A percentile compares a stretch with the other conserved stretches of the same genome.
Conservation (phyloP, 2,113 vertebrate genomes). For the Hippocampus mohnikei region DNA sequence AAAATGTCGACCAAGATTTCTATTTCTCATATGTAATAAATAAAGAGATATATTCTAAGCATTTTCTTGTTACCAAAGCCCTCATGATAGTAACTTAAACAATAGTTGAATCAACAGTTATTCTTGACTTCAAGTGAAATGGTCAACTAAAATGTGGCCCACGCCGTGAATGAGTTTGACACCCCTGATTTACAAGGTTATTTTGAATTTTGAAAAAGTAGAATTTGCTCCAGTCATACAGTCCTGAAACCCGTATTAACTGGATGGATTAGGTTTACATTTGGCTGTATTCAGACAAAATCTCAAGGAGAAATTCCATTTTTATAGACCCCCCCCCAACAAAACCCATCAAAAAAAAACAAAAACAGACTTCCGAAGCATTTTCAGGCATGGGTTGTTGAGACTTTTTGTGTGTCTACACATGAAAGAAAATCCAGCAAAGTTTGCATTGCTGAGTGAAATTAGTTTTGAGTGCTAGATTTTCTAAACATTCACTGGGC, state of each 20-base stretch:
- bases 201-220: background rate
- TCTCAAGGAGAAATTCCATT: background rate
- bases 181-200: background rate
- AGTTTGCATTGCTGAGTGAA: background rate
- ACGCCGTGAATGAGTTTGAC: too few relatives aligned
- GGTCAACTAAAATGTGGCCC: too few relatives aligned
- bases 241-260: too few relatives aligned
- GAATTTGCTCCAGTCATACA: too few relatives aligned
- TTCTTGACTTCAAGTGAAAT: too few relatives aligned
- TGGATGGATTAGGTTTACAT: background rate
- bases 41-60: too few relatives aligned
- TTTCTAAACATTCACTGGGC: too few relatives aligned
- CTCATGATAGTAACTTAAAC: too few relatives aligned
- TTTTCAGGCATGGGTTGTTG: background rate
- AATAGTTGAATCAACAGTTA: too few relatives aligned
- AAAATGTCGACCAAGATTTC: too few relatives aligned
- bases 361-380: background rate
- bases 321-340: background rate
- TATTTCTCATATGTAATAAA: too few relatives aligned
- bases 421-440: background rate
- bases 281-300: background rate
- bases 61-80: too few relatives aligned
- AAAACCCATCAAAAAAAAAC: background rate
- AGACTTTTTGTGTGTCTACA: background rate
- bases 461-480: background rate